phyloP scores from a whole-genome alignment of 1,140 invertebrate species.

The Rhopalosiphum padi region DNA sequence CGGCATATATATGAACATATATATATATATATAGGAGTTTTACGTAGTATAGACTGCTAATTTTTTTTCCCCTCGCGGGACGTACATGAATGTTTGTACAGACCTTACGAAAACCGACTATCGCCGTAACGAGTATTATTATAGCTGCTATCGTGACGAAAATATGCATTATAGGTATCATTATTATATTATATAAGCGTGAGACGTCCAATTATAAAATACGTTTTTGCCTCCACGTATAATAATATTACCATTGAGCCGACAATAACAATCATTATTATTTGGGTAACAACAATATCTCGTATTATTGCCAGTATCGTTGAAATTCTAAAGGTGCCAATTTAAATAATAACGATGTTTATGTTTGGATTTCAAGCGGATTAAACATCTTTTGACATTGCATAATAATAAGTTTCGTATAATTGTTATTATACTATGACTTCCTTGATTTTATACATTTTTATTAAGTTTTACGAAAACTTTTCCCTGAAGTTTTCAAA shows the following conservation, averaged over 20 bases:
- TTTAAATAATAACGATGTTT: background rate
- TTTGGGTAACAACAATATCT: background rate
- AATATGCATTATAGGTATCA: background rate
- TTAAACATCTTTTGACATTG: background rate
- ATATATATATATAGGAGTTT: background rate
- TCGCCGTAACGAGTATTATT: constrained; percentile 9
- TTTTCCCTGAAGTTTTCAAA: background rate
- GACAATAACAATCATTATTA: background rate
- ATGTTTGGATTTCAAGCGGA: background rate
- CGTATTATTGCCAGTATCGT: background rate
- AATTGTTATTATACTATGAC: background rate
- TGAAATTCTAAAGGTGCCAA: background rate
- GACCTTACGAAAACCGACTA: background rate
- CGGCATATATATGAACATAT: no score
- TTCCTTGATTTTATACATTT: background rate
- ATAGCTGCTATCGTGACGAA: background rate
- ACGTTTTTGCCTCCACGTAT: background rate
- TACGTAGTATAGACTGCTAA: background rate
- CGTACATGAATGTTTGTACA: background rate
- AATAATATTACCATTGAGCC: background rate
- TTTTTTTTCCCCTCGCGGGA: background rate
- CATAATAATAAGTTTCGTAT: background rate
- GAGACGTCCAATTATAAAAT: constrained; percentile 2
- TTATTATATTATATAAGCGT: background rate
- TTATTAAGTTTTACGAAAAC: background rate